These are phyloP conservation scores for Melanotaenia parkinsoni DNA, from an alignment of 2,797 vertebrate genomes.

Conservation along the genomic window DNA sequence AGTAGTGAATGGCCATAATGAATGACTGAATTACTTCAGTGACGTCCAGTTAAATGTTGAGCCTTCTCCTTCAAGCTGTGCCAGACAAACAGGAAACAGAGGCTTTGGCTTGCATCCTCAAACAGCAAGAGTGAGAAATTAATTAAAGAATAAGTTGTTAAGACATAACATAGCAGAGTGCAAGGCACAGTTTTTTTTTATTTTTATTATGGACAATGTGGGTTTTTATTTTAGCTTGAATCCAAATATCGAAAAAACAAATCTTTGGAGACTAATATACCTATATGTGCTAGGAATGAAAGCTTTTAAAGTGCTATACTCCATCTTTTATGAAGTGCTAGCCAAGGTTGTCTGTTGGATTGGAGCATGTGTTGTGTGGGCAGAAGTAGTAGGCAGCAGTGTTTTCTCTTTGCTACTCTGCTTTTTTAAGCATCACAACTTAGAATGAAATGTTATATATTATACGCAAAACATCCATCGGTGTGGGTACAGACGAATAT, in stretches of 20 bases:
- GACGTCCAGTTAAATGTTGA: not conserved
- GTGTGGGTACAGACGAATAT: slow-evolving; percentile 67
- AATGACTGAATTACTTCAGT: not conserved
- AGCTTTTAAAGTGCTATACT: not conserved
- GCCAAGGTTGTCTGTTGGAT: slow-evolving; percentile 52
- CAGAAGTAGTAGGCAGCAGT: slow-evolving; percentile 34
- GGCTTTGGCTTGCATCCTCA: slow-evolving; percentile 22
- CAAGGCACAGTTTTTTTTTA: slow-evolving; percentile 14
- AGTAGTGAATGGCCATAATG: not conserved
- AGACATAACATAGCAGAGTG: slow-evolving; percentile 1
- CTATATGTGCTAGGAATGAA: not conserved
- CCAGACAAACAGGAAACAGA: not conserved
- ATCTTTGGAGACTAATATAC: not conserved
- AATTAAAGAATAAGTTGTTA: slow-evolving; percentile 10
- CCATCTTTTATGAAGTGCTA: slow-evolving; percentile 46
- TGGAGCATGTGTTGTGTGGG: slow-evolving; percentile 27
- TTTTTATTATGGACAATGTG: not conserved
- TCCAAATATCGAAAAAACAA: not conserved
- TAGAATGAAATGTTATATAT: slow-evolving; percentile 36
- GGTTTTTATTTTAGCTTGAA: too few relatives aligned
- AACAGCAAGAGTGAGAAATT: slow-evolving; percentile 3
- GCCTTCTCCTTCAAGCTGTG: slow-evolving; percentile 8
- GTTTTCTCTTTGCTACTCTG: slow-evolving; percentile 14
- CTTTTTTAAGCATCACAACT: slow-evolving; percentile 20
- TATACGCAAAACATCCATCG: slow-evolving; percentile 25